Base-by-base conservation (phyloP, 64 coral and sea anemone genomes). In the Pocillopora damicornis region DNA sequence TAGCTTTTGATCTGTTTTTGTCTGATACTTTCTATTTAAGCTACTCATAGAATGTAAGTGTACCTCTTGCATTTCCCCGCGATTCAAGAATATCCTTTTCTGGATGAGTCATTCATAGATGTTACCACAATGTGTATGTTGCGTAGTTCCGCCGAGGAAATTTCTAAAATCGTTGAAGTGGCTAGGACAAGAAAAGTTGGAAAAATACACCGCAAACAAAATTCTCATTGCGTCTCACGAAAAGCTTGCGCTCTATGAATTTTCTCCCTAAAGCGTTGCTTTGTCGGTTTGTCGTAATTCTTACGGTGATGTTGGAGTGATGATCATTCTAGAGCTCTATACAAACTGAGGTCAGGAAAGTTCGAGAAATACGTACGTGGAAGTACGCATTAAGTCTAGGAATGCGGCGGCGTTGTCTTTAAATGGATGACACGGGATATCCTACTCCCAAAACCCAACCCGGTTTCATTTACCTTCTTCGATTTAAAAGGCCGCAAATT, bases 271-370 rank as follows among this genome's bases (percentile, higher is more conserved):
- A 71, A 20, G 10, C 11, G 6, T 23, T 71, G 22, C 67, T 5
- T 26, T 23, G n/a, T 71, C 67, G 25, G 67, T 26, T 71, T 71
- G 20, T 71, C 4, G 12, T 20, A 71, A 71, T 23, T 5, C 61
- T 11, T 51, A 51, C 42, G 42, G 2, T 7, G 7, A 4, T 4
- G 3, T 11, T 0, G 20, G 5, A 71, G 67, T 23, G 18, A 71
- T 61, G 63, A 72, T 72, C 36, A 73, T 72, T 85, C 81, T 51
- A 51, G 7, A 51, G 42, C 42, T 51, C 42, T 7, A 51, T 4
- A 4, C 64, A 85, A 63, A 83, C 10, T 17, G 13, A 18, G 81
- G 81, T 85, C 81, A 45, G n/a, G 81, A 73, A 73, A 58, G 81
- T 72, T 85, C 81, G 64, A 26, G 65, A 56, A 11, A 35, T 9